Evolutionary conservation across 2,113 vertebrate genomes (phyloP).

Genomic region (Mirza zaza): DNA sequence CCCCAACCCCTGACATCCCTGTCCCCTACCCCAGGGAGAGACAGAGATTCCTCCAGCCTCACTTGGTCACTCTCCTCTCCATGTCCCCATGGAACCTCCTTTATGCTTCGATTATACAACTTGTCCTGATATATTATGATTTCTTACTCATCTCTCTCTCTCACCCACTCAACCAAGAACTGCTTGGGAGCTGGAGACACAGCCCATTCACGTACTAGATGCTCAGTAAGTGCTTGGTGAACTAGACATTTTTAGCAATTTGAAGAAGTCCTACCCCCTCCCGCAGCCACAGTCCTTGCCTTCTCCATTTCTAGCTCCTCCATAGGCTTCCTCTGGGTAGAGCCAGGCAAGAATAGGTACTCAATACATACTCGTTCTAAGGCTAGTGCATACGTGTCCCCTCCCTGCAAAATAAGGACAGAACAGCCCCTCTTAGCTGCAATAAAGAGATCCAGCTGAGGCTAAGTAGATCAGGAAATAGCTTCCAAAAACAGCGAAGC

Average conservation of each 20-base stretch:
- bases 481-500: constrained; percentile 52
- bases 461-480: constrained; percentile 19
- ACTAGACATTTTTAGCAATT: not conserved
- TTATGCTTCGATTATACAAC: not conserved
- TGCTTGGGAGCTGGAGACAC: not conserved
- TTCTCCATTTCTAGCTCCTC: not conserved
- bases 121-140: not conserved
- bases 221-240: not conserved
- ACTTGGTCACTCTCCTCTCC: not conserved
- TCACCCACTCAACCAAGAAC: not conserved
- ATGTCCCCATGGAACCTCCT: not conserved
- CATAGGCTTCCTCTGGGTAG: not conserved
- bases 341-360: not conserved
- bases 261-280: not conserved
- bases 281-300: not conserved
- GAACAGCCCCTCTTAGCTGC: constrained; percentile 11
- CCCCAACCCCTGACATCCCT: not conserved
- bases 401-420: not conserved
- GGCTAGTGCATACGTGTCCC: not conserved
- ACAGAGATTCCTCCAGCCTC: not conserved
- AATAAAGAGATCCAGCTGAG: constrained; percentile 23
- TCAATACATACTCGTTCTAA: not conserved
- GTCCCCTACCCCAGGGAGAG: not conserved
- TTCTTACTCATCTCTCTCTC: not conserved
- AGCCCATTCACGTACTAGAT: not conserved